Base-by-base conservation (phyloP, 2,888 invertebrate species). In the Catocala nupta region DNA sequence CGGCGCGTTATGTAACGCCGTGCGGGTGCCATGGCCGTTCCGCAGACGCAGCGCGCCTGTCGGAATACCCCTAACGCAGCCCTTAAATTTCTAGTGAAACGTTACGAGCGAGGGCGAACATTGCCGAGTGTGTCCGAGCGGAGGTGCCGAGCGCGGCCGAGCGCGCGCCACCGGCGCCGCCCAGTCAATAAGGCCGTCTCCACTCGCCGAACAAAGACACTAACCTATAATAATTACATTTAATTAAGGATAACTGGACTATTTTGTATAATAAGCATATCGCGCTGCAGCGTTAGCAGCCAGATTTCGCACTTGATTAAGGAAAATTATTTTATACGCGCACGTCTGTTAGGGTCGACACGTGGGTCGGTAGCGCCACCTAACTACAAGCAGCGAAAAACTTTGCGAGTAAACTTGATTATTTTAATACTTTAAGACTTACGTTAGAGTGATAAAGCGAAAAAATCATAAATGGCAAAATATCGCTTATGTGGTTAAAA, bases 181-280 rank as follows among this genome's bases (percentile, higher is more conserved):
- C 94, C 92, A 94, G 94, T 94, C 94, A 94, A 94, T 94, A 94
- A 91, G 93, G 91, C 91, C 88, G 90, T 91, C 92, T 93, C 92
- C 86, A 89, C 90, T 88, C 84, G 81, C 88, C 85, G 91, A 92
- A 94, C 94, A 94, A 94, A 94, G 93, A 92, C 92, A 91, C 90
- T 91, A 91, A 90, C 91, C 92, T 90, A 92, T 93, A 92, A 93
- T 93, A 93, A 93, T 94, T 93, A 94, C 90, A 90, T 91, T 91
- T 92, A 92, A 92, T 92, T 92, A 92, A 89, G 87, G 89, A 88
- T 91, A 90, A 90, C 90, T 85, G 81, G 84, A 87, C 87, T 90
- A 88, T 90, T 90, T 89, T 86, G 86, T 84, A 81, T 87, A 88
- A 87, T 88, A 87, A 89, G 85, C 89, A 86, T 86, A 87, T 86